phyloP scores from a whole-genome alignment of 2,113 vertebrate species.

The Odontophorus gujanensis region DNA sequence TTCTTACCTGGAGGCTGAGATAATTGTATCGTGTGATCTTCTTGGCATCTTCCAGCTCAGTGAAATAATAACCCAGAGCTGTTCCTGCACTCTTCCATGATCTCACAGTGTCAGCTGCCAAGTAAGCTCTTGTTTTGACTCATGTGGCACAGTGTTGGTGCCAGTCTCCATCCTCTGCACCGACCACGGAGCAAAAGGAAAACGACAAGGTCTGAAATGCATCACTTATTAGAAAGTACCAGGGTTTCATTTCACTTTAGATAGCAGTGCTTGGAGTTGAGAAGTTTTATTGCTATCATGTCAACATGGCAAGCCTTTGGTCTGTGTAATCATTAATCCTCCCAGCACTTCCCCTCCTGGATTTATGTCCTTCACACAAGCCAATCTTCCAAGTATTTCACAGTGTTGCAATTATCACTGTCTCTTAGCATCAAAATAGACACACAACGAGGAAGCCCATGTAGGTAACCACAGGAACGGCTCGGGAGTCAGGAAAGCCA shows the following conservation, averaged over 20 bases:
- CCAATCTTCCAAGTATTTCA: conserved; percentile 4
- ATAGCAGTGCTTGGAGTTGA: background rate
- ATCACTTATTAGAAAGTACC: background rate
- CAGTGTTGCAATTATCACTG: conserved; percentile 11
- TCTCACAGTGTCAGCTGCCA: background rate
- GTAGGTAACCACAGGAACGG: conserved; percentile 4
- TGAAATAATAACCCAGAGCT: conserved; percentile 23
- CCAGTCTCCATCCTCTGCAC: background rate
- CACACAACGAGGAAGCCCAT: background rate
- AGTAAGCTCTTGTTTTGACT: background rate
- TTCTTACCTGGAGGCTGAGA: conserved; percentile 14
- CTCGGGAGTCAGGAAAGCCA: background rate
- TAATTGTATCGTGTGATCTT: background rate
- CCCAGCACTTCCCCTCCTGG: background rate
- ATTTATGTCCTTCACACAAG: conserved; percentile 19
- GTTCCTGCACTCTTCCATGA: background rate
- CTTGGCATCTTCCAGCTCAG: background rate
- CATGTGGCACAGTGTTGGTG: background rate
- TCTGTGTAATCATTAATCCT: conserved; percentile 12
- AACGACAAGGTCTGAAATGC: background rate
- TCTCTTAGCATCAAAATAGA: conserved; percentile 31
- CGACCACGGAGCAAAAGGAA: background rate
- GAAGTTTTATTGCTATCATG: background rate
- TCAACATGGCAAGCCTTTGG: conserved; percentile 21
- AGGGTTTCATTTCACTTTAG: conserved; percentile 8